Base-by-base conservation (phyloP, 2,888 invertebrate genomes). In the Xestia ashworthii region DNA sequence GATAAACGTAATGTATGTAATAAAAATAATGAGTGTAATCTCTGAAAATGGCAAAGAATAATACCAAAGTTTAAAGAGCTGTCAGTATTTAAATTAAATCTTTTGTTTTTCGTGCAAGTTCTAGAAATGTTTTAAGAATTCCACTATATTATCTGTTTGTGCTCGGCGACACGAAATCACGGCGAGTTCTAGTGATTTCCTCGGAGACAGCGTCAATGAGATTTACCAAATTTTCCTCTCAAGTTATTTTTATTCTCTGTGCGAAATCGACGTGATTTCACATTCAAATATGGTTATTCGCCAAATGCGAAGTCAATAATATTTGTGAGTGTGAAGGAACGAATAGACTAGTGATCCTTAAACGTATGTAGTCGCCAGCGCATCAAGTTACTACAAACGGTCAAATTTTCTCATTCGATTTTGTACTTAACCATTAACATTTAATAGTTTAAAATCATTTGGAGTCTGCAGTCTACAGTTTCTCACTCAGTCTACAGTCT, bases 171-270 rank as follows among this genome's bases (percentile, higher is more conserved):
- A 81, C 77, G 81, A 83, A 76, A 75, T 83, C 81, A 74, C 81
- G 83, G 76, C 77, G 82, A 89, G 81, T 88, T 87, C 87, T 88
- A 87, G 88, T 89, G 89, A 91, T 91, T 91, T 89, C 87, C 87
- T 88, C 80, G 74, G 87, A 91, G 88, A 87, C 88, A 86, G 84
- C 81, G 78, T 84, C 89, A 89, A 90, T 90, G 87, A 90, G 87
- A 90, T 90, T 91, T 90, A 78, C 88, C 82, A 85, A 90, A 88
- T 90, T 90, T 89, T 83, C 93, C 69, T 93, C 79, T 82, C 81
- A 82, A 83, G 83, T 87, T 90, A 87, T 89, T 89, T 90, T 86
- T 88, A 88, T 87, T 84, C 84, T 86, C 79, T 78, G 79, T 83
- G 77, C 74, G 83, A 64, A 67, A 77, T 89, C 81, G 77, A 77